Evolutionary conservation across 2,113 vertebrate genomes (phyloP).

Genomic region (Eulemur rufifrons): DNA sequence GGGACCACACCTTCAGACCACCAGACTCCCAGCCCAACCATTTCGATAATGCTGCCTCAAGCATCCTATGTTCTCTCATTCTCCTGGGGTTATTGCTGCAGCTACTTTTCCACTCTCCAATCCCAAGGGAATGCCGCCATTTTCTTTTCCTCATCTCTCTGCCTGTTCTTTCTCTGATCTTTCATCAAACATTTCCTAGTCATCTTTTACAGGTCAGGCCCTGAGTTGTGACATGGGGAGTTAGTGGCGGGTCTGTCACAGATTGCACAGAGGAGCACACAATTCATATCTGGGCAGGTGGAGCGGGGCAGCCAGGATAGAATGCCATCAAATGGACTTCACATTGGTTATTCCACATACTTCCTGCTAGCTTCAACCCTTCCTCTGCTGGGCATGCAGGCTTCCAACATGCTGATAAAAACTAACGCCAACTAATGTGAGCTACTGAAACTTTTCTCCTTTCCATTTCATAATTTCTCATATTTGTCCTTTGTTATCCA

Average conservation of each 20-base stretch:
- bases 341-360: not conserved
- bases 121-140: not conserved
- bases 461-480: not conserved
- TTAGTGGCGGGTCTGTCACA: not conserved
- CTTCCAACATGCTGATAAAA: not conserved
- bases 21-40: accelerated
- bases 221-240: not conserved
- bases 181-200: not conserved
- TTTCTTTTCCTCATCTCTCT: not conserved
- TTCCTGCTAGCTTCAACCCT: not conserved
- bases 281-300: not conserved
- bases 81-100: not conserved
- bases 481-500: not conserved
- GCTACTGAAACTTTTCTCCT: too few relatives aligned
- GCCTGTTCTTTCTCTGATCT: not conserved
- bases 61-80: not conserved
- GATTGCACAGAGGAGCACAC: not conserved
- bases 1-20: not conserved
- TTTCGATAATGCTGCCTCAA: not conserved
- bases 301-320: not conserved
- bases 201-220: not conserved
- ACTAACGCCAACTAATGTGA: not conserved
- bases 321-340: not conserved
- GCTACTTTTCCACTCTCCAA: not conserved
- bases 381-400: not conserved